Base-by-base conservation (phyloP, 2,797 vertebrate genomes). In the Harpagifer antarcticus region DNA sequence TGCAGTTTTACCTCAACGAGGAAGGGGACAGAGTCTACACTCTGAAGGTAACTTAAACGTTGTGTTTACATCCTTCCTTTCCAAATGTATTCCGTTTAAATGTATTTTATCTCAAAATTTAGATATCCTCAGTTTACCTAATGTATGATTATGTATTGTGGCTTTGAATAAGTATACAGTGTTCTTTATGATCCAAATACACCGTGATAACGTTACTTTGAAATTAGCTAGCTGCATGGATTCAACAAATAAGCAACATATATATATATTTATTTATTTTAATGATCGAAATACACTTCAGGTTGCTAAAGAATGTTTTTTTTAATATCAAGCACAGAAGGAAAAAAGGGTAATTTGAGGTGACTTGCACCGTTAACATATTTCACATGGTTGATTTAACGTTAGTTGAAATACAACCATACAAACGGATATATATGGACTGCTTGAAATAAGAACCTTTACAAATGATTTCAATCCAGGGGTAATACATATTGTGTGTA, bases 1-100 rank as follows among this genome's bases (percentile, higher is more conserved):
- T 98, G 78, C 97, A 96, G 69, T 97, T 85, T 89, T 96, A 96
- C 33, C 54, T 96, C 0, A 93, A 95, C 52, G 96, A 96, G 61
- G 85, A 78, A 53, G 97, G 97, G 1, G 95, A 97, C 1, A 85
- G 97, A 76, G 91, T 97, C 9, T 98, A 97, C 72, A 98, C 97
- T 1, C 89, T 98, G 54, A 96, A 97, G 96, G 97, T 97, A 85
- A 54, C 43, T 6, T 17, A 48, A 33, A 27, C 33, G 9, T 19
- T 16, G 7, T 78, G 79, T 86, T 87, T 64, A 80, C 70, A 3
- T 52, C 2, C 9, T 17, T 3, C 2, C 10, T 19, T 5, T 2
- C 23, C 0, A 5, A 17, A 15, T 0, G 15, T 63, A 5, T 14
- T 58, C 3, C 16, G 1, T 23, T 1, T 27, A 3, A 42, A 27